These are phyloP conservation scores for Apodemia zela DNA, from an alignment of 2,888 invertebrate species.

Conservation along the genomic window DNA sequence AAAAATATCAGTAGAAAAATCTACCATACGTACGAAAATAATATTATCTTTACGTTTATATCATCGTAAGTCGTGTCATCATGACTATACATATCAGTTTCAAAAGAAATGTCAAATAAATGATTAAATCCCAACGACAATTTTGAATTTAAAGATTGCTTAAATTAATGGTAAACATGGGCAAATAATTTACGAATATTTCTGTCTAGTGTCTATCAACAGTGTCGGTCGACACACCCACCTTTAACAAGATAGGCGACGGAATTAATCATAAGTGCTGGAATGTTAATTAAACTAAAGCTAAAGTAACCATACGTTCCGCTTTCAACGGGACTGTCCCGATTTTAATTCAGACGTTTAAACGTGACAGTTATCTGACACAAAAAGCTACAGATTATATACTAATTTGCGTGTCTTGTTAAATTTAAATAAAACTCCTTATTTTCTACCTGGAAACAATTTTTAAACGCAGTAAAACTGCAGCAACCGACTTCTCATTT, in stretches of 20 bases:
- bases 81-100: no score
- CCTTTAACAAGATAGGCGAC: constrained; percentile 23
- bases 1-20: no score
- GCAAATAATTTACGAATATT: background rate
- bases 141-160: background rate
- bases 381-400: no score
- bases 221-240: constrained; percentile 24
- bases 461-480: no score
- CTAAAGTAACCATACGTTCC: background rate
- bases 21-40: no score
- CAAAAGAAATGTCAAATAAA: background rate
- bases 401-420: no score
- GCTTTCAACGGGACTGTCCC: background rate
- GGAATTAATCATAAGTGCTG: constrained; percentile 31
- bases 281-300: constrained; percentile 26
- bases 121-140: background rate
- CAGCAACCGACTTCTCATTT: no score
- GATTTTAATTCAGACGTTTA: background rate
- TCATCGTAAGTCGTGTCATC: no score
- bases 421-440: no score
- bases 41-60: no score
- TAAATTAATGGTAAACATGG: background rate
- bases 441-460: no score
- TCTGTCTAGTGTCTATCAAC: background rate
- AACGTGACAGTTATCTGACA: no score